phyloP scores from a whole-genome alignment of 2,888 invertebrate species.

The Tenodera sinensis region DNA sequence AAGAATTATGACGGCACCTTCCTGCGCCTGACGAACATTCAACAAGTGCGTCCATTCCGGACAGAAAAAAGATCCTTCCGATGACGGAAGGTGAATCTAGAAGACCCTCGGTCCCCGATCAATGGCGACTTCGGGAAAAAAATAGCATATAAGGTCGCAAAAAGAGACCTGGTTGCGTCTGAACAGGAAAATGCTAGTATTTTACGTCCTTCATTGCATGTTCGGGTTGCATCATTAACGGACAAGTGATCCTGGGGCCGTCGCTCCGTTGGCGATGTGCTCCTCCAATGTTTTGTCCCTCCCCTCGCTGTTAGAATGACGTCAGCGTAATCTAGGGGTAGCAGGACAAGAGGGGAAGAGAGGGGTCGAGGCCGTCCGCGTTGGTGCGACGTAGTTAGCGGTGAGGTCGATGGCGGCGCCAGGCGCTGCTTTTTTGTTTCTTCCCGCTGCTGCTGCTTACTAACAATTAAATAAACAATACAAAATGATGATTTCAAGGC shows the following conservation, averaged over 20 bases:
- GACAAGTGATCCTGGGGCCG: neutral
- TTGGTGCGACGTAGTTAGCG: slow-evolving; percentile 26
- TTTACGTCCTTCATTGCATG: neutral
- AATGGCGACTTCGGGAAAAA: neutral
- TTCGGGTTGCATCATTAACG: neutral
- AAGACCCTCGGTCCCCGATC: neutral
- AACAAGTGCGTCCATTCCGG: slow-evolving; percentile 26
- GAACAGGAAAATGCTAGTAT: neutral
- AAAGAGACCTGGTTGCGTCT: neutral
- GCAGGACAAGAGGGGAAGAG: neutral
- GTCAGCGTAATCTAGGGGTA: slow-evolving; percentile 28
- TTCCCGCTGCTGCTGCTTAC: neutral
- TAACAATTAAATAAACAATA: neutral
- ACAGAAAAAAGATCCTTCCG: neutral
- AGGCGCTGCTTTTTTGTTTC: neutral
- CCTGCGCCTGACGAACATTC: slow-evolving; percentile 36
- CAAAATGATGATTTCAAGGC: neutral
- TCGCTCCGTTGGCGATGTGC: neutral
- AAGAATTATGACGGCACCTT: slow-evolving; percentile 43
- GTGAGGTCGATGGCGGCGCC: slow-evolving; percentile 30
- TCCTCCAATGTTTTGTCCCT: slow-evolving; percentile 3
- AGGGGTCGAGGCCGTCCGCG: slow-evolving; percentile 20
- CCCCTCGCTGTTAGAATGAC: slow-evolving; percentile 18
- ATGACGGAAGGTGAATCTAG: neutral
- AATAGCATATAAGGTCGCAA: neutral